Conservation (phyloP, 2,888 invertebrate species). For the Parnassius apollo region DNA sequence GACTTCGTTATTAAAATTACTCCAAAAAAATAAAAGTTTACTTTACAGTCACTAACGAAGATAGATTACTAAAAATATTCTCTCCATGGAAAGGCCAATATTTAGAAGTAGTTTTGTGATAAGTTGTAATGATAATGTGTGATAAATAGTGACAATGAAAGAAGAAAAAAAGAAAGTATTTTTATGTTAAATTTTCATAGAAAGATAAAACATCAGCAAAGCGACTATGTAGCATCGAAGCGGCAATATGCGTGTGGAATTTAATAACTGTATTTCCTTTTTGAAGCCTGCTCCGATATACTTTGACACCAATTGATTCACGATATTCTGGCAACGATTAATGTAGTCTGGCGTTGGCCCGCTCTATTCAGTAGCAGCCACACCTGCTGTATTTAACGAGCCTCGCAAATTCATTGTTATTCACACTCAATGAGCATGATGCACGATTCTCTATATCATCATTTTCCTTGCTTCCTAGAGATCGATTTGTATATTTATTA, state of each 20-base stretch:
- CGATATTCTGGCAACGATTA: conserved; percentile 54
- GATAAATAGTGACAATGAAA: too few species aligned
- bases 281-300: conserved; percentile 28
- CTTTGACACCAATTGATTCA: conserved; percentile 49
- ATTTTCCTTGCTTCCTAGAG: conserved; percentile 19
- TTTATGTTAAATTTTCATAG: conserved; percentile 2
- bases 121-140: too few species aligned
- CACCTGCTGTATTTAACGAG: conserved; percentile 69
- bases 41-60: too few species aligned
- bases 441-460: conserved; percentile 48
- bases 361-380: conserved; percentile 67
- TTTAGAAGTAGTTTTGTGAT: too few species aligned
- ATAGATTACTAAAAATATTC: too few species aligned
- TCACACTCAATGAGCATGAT: conserved; percentile 59
- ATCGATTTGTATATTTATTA: not conserved
- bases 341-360: conserved; percentile 56
- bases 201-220: conserved; percentile 4
- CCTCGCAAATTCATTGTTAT: conserved; percentile 70
- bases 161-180: not conserved
- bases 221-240: not conserved
- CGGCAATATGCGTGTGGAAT: conserved; percentile 14
- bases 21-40: too few species aligned
- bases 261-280: conserved; percentile 24
- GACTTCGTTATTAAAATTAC: too few species aligned
- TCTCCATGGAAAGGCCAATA: too few species aligned